phyloP scores from a whole-genome alignment of 2,888 invertebrate species.

The Orchesella flavescens region DNA sequence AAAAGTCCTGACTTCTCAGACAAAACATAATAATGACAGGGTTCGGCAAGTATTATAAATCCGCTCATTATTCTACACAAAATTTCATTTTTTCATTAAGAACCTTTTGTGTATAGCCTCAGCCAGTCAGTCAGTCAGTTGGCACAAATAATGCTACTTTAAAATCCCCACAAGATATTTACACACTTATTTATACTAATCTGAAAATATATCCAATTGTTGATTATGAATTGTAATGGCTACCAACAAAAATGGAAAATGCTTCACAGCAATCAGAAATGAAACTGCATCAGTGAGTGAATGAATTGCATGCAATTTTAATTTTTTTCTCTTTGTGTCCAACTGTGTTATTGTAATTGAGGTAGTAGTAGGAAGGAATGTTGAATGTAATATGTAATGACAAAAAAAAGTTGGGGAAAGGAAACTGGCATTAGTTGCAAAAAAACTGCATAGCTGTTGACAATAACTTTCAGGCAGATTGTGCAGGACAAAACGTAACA shows the following conservation, averaged over 20 bases:
- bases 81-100: conserved; percentile 26
- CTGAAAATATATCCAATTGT: too few relatives aligned
- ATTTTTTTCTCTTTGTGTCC: conserved; percentile 25
- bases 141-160: conserved; percentile 13
- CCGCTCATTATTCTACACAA: conserved; percentile 13
- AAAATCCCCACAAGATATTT: conserved; percentile 8
- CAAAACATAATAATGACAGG: conserved; percentile 14
- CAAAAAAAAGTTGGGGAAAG: background rate
- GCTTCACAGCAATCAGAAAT: background rate
- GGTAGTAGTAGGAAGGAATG: background rate
- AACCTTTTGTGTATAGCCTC: background rate
- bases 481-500: too few relatives aligned
- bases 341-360: conserved; percentile 49
- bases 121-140: conserved; percentile 22
- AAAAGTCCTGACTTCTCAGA: background rate
- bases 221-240: conserved; percentile 11
- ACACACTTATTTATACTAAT: conserved; percentile 10
- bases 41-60: conserved; percentile 31
- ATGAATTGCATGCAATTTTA: conserved; percentile 24
- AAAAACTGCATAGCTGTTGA: too few relatives aligned
- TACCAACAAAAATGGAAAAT: background rate
- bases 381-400: background rate
- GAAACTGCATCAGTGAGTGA: conserved; percentile 28
- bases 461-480: too few relatives aligned
- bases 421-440: background rate